Evolutionary conservation across 1,140 invertebrate species (phyloP).

Genomic region (Drosophila elegans): DNA sequence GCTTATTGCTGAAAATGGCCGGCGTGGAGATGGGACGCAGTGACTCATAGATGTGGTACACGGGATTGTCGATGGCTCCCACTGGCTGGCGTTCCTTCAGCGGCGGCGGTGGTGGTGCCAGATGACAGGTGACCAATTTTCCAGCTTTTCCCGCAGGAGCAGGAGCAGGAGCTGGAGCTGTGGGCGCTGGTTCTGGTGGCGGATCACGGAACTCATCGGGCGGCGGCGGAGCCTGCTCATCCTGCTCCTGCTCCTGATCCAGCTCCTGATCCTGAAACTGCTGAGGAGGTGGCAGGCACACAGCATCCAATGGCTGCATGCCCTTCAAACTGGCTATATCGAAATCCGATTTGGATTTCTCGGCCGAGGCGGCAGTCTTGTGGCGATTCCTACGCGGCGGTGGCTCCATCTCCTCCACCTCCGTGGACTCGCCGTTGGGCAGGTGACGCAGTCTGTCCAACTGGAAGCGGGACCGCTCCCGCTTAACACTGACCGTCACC

Average conservation of each 20-base stretch:
- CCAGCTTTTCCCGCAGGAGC: conserved; percentile 30
- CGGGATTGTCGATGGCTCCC: conserved; percentile 89
- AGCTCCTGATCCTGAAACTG: conserved; percentile 92
- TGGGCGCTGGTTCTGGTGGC: conserved; percentile 64
- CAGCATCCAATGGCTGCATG: conserved; percentile 90
- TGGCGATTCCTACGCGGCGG: conserved; percentile 64
- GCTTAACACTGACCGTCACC: conserved; percentile 70
- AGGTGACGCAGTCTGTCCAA: conserved; percentile 68
- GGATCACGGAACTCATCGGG: conserved; percentile 90
- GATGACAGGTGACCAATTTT: conserved; percentile 48
- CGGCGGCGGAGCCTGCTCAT: conserved; percentile 85
- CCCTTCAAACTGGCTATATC: conserved; percentile 86
- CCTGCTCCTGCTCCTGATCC: conserved; percentile 45
- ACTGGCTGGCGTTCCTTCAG: conserved; percentile 75
- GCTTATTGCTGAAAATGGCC: conserved; percentile 84
- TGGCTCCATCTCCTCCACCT: conserved; percentile 75
- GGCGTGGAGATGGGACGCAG: conserved; percentile 85
- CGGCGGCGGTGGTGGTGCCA: conserved; percentile 55
- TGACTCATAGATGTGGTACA: conserved; percentile 92
- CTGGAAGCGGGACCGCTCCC: conserved; percentile 72
- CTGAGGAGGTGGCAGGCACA: conserved; percentile 91
- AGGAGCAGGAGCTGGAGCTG: conserved; percentile 16
- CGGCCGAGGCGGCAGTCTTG: conserved; percentile 30
- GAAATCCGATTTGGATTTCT: conserved; percentile 87
- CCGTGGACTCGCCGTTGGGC: conserved; percentile 79